phyloP scores from a whole-genome alignment of 2,888 invertebrate genomes.

The Polietes domitor region DNA sequence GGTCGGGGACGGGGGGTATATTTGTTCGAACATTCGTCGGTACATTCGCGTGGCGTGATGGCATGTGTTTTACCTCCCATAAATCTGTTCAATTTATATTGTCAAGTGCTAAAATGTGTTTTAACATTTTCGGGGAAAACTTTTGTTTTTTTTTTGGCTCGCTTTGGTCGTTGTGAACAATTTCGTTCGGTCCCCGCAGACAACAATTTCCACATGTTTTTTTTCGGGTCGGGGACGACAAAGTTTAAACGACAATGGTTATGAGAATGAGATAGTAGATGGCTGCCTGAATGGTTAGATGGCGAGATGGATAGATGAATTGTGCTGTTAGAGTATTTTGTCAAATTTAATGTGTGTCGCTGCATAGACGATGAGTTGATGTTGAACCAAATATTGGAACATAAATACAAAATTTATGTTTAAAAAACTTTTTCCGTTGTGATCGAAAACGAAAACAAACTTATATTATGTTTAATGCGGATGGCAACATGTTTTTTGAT shows the following conservation, averaged over 20 bases:
- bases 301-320: not conserved
- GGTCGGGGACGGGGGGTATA: not conserved
- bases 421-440: not conserved
- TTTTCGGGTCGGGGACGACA: not conserved
- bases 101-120: constrained; percentile 61
- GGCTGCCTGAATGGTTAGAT: not conserved
- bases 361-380: not conserved
- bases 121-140: constrained; percentile 19
- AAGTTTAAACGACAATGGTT: not conserved
- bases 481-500: no score
- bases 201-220: constrained; percentile 45
- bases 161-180: not conserved
- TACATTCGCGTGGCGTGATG: not conserved
- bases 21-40: not conserved
- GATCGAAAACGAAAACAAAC: no score
- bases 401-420: not conserved
- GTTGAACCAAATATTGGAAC: not conserved
- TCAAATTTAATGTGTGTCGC: not conserved
- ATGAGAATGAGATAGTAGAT: not conserved
- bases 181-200: constrained; percentile 40
- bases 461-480: no score
- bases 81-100: constrained; percentile 56
- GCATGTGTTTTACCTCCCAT: constrained; percentile 46
- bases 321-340: not conserved
- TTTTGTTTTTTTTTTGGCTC: not conserved